Base-by-base conservation (phyloP, 2,888 invertebrate species). In the Pasiphila rectangulata region DNA sequence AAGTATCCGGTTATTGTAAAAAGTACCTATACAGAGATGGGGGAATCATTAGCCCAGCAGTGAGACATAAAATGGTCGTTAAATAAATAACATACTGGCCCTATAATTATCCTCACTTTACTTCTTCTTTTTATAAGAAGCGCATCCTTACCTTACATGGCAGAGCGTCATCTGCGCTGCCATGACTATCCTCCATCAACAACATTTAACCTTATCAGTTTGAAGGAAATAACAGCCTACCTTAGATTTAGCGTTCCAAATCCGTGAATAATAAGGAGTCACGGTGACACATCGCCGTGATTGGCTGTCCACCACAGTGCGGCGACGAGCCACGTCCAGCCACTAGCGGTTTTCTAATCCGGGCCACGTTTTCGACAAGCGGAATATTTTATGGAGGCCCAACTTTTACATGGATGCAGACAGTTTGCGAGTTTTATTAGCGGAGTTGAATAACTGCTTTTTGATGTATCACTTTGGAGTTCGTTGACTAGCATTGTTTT, bases 261-360 rank as follows among this genome's bases (percentile, higher is more conserved):
- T 12, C 9, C 32, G 21, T 38, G 3, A 21, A 3, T 45, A 60
- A 56, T 55, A 55, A 46, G 10, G 10, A 25, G 19, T 4, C 15
- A 38, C 37, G 38, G 61, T 67, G 63, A 59, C 66, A 60, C 50
- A 50, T 55, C 56, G 57, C 50, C 56, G 56, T 69, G 71, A 72
- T 69, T 72, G 68, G 67, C 64, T 60, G 35, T 45, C 34, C 50
- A 62, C 65, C 61, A 51, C 66, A 63, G 46, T 56, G 66, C 51
- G 62, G 61, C 56, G 54, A 49, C 44, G 54, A 48, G 49, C 61
- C 64, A 63, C 64, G 65, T 60, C 48, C 63, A 79, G 76, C 79
- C 79, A 17, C 39, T 25, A 67, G 83, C 59, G 81, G 83, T 79
- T 82, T 79, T 76, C 83, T 83, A 83, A 81, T 79, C 78, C 67